phyloP scores from a whole-genome alignment of 2,888 invertebrate species.

The Agapostemon virescens region DNA sequence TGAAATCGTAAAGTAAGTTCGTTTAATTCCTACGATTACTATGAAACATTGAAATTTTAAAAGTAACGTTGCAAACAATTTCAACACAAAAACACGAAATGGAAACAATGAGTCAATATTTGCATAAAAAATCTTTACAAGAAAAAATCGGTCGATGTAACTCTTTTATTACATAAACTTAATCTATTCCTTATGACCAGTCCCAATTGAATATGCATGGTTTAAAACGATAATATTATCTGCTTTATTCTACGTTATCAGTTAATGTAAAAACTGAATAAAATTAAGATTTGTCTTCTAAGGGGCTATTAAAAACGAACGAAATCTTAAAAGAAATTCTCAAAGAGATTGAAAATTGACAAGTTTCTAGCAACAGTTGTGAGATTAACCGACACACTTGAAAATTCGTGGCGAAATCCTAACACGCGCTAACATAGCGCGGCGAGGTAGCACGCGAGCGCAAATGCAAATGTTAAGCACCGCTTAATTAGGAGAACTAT shows the following conservation, averaged over 20 bases:
- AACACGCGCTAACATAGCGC: not conserved
- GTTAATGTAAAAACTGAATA: not conserved
- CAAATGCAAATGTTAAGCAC: constrained; percentile 10
- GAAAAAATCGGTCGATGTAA: too few relatives aligned
- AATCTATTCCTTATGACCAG: too few relatives aligned
- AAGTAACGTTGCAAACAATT: too few relatives aligned
- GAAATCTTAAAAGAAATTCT: too few relatives aligned
- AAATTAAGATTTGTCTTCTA: not conserved
- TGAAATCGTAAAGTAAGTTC: too few relatives aligned
- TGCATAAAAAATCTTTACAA: too few relatives aligned
- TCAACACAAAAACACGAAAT: too few relatives aligned
- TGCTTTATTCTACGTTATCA: not conserved
- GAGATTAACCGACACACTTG: not conserved
- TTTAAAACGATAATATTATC: not conserved
- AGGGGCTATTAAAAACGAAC: not conserved
- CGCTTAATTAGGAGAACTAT: constrained; percentile 38
- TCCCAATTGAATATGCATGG: not conserved
- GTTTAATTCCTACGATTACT: too few relatives aligned
- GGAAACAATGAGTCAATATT: too few relatives aligned
- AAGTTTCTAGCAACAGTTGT: not conserved
- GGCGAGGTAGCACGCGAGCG: not conserved
- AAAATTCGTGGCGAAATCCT: not conserved
- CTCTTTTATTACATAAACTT: too few relatives aligned
- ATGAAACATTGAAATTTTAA: too few relatives aligned
- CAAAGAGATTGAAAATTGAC: not conserved